Conservation (phyloP, 2,797 vertebrate species). For the Smutsia temminckii region DNA sequence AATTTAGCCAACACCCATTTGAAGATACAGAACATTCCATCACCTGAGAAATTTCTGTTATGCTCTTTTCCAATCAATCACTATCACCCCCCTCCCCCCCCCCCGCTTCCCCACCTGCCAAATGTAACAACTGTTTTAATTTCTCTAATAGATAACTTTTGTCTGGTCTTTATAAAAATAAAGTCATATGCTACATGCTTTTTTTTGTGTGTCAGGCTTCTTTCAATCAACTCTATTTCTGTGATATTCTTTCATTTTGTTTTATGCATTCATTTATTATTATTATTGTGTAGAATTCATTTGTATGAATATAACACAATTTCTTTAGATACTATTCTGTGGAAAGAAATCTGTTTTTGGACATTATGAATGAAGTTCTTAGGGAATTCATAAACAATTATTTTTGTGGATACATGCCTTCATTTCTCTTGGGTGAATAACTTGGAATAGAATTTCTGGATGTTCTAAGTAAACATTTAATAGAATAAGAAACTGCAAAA, state of each 20-base stretch:
- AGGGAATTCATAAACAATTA: not conserved
- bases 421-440: not conserved
- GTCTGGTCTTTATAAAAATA: not conserved
- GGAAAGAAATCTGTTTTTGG: not conserved
- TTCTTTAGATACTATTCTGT: not conserved
- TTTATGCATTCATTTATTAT: not conserved
- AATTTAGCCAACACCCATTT: not conserved
- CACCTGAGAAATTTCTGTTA: not conserved
- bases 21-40: not conserved
- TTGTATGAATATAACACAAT: not conserved
- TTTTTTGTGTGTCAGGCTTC: not conserved
- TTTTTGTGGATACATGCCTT: not conserved
- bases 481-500: not conserved
- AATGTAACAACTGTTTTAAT: not conserved
- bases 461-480: not conserved
- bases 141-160: not conserved
- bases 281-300: not conserved
- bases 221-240: not conserved
- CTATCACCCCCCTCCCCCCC: too few species aligned
- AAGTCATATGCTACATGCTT: fast-evolving
- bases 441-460: not conserved
- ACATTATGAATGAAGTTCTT: not conserved
- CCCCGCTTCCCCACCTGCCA: not conserved
- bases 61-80: not conserved
- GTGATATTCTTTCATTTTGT: not conserved